Conservation (phyloP, 1,140 invertebrate genomes). For the Physella acuta region DNA sequence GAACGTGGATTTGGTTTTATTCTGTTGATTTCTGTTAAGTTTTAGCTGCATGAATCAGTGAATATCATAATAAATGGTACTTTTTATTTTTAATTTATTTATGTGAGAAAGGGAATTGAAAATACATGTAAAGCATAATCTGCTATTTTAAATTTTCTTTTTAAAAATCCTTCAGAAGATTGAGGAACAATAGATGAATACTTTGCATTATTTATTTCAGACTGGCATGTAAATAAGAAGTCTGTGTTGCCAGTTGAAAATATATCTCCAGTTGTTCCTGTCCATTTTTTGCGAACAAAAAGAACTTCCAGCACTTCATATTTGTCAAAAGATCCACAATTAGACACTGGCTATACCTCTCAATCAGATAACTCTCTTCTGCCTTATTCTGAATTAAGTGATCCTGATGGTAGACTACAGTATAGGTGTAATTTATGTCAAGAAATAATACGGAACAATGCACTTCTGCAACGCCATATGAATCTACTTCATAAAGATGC, state of each 20-base stretch:
- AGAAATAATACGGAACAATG: background rate
- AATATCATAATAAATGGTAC: too few species aligned
- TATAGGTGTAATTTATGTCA: slow-evolving; percentile 15
- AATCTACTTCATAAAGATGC: slow-evolving; percentile 17
- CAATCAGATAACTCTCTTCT: background rate
- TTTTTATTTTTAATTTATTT: too few species aligned
- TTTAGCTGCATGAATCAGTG: too few species aligned
- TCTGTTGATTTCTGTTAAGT: too few species aligned
- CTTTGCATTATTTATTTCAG: slow-evolving; percentile 15
- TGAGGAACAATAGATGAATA: background rate
- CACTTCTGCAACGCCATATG: slow-evolving; percentile 12
- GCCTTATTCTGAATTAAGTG: background rate
- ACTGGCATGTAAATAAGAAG: slow-evolving; percentile 6
- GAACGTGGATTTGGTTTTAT: too few species aligned
- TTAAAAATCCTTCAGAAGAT: background rate
- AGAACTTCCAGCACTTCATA: too few species aligned
- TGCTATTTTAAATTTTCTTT: too few species aligned
- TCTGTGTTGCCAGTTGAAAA: background rate
- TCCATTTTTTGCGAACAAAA: background rate
- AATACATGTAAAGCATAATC: too few species aligned
- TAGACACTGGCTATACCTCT: too few species aligned
- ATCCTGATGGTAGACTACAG: background rate
- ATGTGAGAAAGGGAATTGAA: too few species aligned
- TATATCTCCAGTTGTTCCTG: background rate
- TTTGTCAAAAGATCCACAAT: too few species aligned